Conservation (phyloP, 2,888 invertebrate genomes). For the Phorcus lineatus region DNA sequence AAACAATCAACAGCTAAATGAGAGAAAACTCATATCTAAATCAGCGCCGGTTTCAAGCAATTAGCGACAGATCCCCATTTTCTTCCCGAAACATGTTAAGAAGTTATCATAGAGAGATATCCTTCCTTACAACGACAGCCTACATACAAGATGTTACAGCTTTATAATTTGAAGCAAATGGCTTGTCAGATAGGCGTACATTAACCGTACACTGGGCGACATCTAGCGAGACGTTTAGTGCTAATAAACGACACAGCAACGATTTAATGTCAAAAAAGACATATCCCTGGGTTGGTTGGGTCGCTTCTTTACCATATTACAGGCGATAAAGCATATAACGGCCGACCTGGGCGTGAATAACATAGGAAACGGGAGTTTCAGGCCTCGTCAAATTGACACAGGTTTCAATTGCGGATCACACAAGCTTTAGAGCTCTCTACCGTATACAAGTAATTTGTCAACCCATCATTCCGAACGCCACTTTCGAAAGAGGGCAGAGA, state of each 20-base stretch:
- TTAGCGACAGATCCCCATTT: not conserved
- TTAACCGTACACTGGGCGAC: conserved; percentile 9
- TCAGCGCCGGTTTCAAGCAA: not conserved
- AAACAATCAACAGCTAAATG: not conserved
- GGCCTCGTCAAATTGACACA: not conserved
- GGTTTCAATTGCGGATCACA: not conserved
- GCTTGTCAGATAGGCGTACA: conserved; percentile 16
- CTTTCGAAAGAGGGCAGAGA: not conserved
- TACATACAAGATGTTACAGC: not conserved
- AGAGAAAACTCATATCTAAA: not conserved
- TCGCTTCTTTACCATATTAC: not conserved
- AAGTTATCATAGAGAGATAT: too few species aligned
- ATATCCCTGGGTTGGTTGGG: not conserved
- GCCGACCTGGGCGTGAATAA: not conserved
- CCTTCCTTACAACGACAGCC: too few species aligned
- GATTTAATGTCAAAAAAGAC: not conserved
- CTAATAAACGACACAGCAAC: conserved; percentile 7
- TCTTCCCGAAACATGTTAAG: too few species aligned
- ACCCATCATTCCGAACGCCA: not conserved
- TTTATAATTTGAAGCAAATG: conserved; percentile 20
- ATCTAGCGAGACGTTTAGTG: conserved; percentile 5
- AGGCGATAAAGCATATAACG: not conserved
- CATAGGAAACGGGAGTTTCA: not conserved
- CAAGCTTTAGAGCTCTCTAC: not conserved
- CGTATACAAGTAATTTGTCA: not conserved